These are phyloP conservation scores for Microctonus brassicae DNA, from an alignment of 2,888 invertebrate species.

Conservation along the genomic window DNA sequence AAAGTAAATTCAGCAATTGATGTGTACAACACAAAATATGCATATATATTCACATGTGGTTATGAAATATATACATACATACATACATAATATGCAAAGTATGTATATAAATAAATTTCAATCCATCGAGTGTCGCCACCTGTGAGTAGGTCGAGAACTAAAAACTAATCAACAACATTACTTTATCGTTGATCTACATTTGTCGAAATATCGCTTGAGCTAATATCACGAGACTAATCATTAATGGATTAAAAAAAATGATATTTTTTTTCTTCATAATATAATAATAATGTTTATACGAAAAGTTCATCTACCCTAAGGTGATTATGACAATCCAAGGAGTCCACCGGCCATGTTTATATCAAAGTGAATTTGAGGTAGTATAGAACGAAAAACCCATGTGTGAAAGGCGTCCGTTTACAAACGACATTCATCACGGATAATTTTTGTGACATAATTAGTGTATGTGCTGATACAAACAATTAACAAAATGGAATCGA, in stretches of 20 bases:
- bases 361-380: constrained; percentile 61
- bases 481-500: constrained; percentile 60
- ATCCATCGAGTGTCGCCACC: constrained; percentile 38
- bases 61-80: too few species aligned
- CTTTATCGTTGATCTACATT: constrained; percentile 26
- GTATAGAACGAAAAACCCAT: constrained; percentile 44
- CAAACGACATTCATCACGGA: neutral
- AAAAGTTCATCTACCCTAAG: constrained; percentile 66
- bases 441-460: neutral
- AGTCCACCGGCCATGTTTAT: constrained; percentile 67
- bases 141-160: constrained; percentile 57
- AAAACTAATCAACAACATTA: constrained; percentile 58
- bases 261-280: constrained; percentile 1
- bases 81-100: too few species aligned
- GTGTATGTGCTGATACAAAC: neutral
- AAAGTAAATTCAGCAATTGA: too few species aligned
- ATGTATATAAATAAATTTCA: neutral
- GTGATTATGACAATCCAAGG: constrained; percentile 58
- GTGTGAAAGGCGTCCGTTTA: constrained; percentile 36
- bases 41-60: too few species aligned
- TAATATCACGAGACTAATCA: neutral
- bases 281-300: neutral
- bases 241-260: constrained; percentile 15
- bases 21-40: too few species aligned
- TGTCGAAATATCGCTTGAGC: constrained; percentile 5